Conservation (phyloP, 2,888 invertebrate genomes). For the Marasmarcha lunaedactyla region DNA sequence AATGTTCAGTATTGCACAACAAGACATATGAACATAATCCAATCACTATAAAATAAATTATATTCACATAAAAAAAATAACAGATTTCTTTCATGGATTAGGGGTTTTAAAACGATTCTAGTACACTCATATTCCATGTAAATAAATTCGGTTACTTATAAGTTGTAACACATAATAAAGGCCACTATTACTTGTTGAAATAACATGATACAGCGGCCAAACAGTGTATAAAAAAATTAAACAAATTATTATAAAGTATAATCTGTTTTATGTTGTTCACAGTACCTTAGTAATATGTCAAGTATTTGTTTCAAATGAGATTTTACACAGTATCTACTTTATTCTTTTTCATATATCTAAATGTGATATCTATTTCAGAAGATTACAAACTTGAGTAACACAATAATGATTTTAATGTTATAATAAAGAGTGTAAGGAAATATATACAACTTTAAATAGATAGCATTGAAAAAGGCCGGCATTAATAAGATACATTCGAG, state of each 20-base stretch:
- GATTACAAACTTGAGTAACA: no score
- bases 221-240: constrained; percentile 14
- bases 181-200: constrained; percentile 50
- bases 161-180: constrained; percentile 56
- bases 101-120: constrained; percentile 18
- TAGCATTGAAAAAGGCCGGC: no score
- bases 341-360: no score
- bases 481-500: constrained; percentile 1
- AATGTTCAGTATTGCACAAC: constrained; percentile 67
- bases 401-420: no score
- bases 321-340: no score
- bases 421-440: no score
- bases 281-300: no score
- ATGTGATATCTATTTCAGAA: no score
- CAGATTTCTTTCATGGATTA: constrained; percentile 13
- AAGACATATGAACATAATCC: constrained; percentile 37
- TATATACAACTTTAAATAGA: no score
- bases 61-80: constrained; percentile 29
- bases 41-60: constrained; percentile 34
- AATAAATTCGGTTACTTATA: constrained; percentile 42
- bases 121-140: constrained; percentile 25
- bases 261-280: background rate
- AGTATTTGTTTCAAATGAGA: no score
- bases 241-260: constrained; percentile 15
- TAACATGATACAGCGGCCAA: constrained; percentile 6